Evolutionary conservation across 2,888 invertebrate genomes (phyloP), one percentile per base, ranked within the genome.

Genomic region (Andrena trimmerana): DNA sequence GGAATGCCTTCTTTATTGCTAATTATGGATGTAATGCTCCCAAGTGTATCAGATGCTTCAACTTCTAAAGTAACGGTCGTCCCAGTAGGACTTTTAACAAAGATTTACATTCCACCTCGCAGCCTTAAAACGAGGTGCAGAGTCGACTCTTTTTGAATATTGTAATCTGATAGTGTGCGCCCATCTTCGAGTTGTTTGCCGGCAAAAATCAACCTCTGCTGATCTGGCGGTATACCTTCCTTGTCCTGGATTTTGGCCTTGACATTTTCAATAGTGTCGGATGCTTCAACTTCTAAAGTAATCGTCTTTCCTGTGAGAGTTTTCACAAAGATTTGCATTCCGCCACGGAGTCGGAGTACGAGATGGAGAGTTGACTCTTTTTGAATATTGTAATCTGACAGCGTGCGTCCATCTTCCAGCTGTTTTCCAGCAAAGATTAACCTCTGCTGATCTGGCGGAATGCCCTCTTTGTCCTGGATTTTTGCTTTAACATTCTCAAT

Each of bases 401-500:
- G 24, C 0, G 57, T 57, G 0, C 57, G 57, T 5, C 57, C 57
- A 7, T 57, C 57, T 57, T 57, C 57, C 0, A 57, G 5, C 24
- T 57, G 57, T 1, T 57, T 57, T 4, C 57, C 57, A 57, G 57
- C 57, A 1, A 57, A 57, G 3, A 57, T 57, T 27, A 57, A 24
- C 1, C 57, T 57, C 10, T 57, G 57, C 57, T 57, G 57, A 24
- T 57, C 57, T 57, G 57, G 57, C 0, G 57, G 57, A 0, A 57
- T 57, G 27, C 57, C 57, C 1, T 57, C 57, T 27, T 57, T 57
- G 57, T 57, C 71, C 16, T 72, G 71, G 36, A 72, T 72, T 63
- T 72, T 72, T 0, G 71, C 63, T 10, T 72, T 72, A 0, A 72
- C 71, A 31, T 72, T 72, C 3, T 72, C 71, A 31, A 72, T 72